Conservation (phyloP, 2,113 vertebrate genomes). For the Sebastes schlegelii region DNA sequence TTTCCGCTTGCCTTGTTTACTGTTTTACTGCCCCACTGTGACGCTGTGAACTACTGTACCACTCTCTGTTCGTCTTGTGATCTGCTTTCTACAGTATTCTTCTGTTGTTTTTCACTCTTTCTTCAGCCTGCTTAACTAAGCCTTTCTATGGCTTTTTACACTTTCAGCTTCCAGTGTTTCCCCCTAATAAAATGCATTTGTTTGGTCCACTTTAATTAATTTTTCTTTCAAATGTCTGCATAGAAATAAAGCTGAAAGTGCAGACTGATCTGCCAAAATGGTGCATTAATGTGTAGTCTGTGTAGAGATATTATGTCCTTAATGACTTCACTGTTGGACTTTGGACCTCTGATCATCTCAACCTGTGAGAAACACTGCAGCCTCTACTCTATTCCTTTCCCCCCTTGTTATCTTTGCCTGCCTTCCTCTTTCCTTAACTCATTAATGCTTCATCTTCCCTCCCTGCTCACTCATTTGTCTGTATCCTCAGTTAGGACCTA, state of each 20-base stretch:
- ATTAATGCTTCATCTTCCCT: slow-evolving; percentile 31
- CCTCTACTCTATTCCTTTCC: not conserved
- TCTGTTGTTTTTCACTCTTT: slow-evolving; percentile 3
- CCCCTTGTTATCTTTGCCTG: slow-evolving; percentile 10
- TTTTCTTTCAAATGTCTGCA: not conserved
- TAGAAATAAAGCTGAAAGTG: not conserved
- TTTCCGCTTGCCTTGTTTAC: slow-evolving; percentile 37
- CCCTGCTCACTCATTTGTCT: slow-evolving; percentile 19
- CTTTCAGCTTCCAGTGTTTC: not conserved
- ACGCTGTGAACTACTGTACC: slow-evolving; percentile 10
- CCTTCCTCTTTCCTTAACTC: slow-evolving; percentile 23
- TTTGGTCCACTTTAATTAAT: not conserved
- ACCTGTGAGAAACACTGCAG: not conserved
- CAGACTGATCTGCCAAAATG: not conserved
- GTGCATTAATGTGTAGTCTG: not conserved
- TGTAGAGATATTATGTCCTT: not conserved
- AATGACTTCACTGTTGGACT: slow-evolving; percentile 15
- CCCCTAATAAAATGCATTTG: not conserved
- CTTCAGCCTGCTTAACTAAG: slow-evolving; percentile 8
- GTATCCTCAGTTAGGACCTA: slow-evolving; percentile 25
- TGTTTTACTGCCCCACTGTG: slow-evolving; percentile 25
- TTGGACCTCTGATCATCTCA: not conserved
- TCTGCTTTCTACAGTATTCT: slow-evolving; percentile 18
- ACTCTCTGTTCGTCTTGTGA: slow-evolving; percentile 8
- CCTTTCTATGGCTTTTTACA: not conserved